phyloP scores from a whole-genome alignment of 2,888 invertebrate species.

The Euclidia mi region DNA sequence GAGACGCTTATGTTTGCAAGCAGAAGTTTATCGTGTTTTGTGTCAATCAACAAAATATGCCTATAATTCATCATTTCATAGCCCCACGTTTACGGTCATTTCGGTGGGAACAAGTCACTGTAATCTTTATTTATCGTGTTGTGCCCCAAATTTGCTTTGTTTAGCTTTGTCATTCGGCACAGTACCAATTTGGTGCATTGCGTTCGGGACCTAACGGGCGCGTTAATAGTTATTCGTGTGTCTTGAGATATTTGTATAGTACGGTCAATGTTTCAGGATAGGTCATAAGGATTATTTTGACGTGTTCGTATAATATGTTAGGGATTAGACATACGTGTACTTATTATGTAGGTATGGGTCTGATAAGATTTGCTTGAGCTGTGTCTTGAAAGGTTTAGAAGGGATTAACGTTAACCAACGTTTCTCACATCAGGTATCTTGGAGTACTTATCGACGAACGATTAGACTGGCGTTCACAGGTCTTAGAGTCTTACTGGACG shows the following conservation, averaged over 20 bases:
- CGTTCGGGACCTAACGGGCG: conserved; percentile 23
- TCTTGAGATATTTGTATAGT: conserved; percentile 25
- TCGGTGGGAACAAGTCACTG: conserved; percentile 50
- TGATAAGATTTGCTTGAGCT: too few relatives aligned
- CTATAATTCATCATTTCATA: conserved; percentile 7
- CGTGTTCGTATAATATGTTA: not conserved
- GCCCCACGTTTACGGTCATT: conserved; percentile 47
- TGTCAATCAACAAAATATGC: too few relatives aligned
- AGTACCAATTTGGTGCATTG: conserved; percentile 44
- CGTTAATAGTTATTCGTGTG: conserved; percentile 33
- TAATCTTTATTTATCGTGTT: conserved; percentile 61
- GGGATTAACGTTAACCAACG: too few relatives aligned
- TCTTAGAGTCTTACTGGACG: too few relatives aligned
- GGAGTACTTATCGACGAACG: too few relatives aligned
- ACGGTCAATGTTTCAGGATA: conserved; percentile 1
- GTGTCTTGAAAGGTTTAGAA: too few relatives aligned
- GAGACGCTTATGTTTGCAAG: too few relatives aligned
- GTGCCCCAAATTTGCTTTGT: conserved; percentile 52
- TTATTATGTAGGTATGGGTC: too few relatives aligned
- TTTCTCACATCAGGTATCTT: too few relatives aligned
- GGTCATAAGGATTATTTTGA: not conserved
- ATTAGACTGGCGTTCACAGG: too few relatives aligned
- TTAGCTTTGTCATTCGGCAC: conserved; percentile 36
- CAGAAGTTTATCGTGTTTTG: too few relatives aligned
- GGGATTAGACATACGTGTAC: too few relatives aligned